Evolutionary conservation across 2,113 vertebrate species (phyloP), one percentile per base, ranked within the genome.

Genomic region (Camarhynchus parvulus): DNA sequence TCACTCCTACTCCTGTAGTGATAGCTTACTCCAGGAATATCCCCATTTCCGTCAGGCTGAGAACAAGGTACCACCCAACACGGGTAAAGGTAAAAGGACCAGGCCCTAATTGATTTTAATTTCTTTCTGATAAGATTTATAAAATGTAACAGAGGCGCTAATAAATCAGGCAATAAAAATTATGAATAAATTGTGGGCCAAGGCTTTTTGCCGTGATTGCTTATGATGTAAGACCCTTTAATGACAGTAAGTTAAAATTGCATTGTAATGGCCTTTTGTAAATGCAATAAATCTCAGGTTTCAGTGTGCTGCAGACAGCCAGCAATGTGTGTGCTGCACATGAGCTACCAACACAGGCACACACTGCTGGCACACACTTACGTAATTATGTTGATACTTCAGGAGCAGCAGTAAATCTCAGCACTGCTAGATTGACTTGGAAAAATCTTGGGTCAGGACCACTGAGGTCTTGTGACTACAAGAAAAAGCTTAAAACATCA

Each of bases 111-210:
- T 68, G 90, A 91, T 77, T 92, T 92, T 84, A 47, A 82, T 90
- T 96, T 92, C 52, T 87, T 92, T 91, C 81, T 56, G 61, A 84
- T 88, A 63, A 64, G 90, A 97, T 94, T 96, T 95, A 92, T 91
- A 87, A 66, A 83, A 78, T 56, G 61, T 33, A 85, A 74, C 17
- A 11, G 67, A 83, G 47, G 55, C 7, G 15, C 67, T 96, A 95
- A 96, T 97, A 95, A 95, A 95, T 97, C 96, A 93, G 20, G 42
- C 90, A 92, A 47, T 92, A 95, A 95, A 96, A 97, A 92, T 94
- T 59, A 75, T 50, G 49, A 87, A 92, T 96, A 96, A 95, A 94
- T 96, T 22, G 77, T 15, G 9, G 86, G 81, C 87, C 53, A 46
- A 56, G 78, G 68, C 91, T 96, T 95, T 95, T 70, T 87, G 53